Base-by-base conservation (phyloP, 2,797 vertebrate species). In the Petrocephalus sullivani region DNA sequence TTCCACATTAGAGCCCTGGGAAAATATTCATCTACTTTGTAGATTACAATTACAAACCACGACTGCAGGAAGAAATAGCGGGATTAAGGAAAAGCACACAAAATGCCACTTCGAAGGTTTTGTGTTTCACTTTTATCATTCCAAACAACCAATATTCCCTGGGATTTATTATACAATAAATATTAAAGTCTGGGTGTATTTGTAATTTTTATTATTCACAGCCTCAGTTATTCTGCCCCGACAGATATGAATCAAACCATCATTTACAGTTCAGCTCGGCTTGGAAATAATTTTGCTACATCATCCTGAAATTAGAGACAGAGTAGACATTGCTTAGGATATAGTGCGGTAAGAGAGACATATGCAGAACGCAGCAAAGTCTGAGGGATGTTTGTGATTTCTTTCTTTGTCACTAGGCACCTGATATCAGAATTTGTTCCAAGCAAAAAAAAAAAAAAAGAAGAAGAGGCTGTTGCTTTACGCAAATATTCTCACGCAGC, bases 1-100 rank as follows among this genome's bases (percentile, higher is more conserved):
- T 91, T 91, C 91, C 88, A 89, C 88, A 87, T 83, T 84, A 84
- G 89, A 90, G 88, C 89, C 88, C 54, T 87, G 88, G 90, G 87
- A 88, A 28, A 88, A 89, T 90, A 90, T 89, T 88, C 87, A 90
- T 90, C 88, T 75, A 87, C 57, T 85, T 64, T 71, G 85, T 85
- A 83, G 61, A 87, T 87, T 83, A 21, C 10, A 46, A 33, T 56
- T 82, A 82, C 9, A 82, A 78, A 57, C 57, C 14, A 58, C n/a
- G 19, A 46, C 2, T n/a, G 2, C 75, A 81, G 19, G 7, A 19
- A 86, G 9, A 87, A 87, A 19, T 16, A 54, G 81, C 14, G 37
- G 6, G 57, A 64, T 64, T 46, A 81, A n/a, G 33, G n/a, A 81
- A 28, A 49, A 81, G 41, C 16, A 81, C 19, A 49, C 37, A 10